Percentiles rank a stretch among this genome's conserved stretches.
These are phyloP conservation scores for Bedellia somnulentella DNA, from an alignment of 2,888 invertebrate genomes.

Conservation along the genomic window DNA sequence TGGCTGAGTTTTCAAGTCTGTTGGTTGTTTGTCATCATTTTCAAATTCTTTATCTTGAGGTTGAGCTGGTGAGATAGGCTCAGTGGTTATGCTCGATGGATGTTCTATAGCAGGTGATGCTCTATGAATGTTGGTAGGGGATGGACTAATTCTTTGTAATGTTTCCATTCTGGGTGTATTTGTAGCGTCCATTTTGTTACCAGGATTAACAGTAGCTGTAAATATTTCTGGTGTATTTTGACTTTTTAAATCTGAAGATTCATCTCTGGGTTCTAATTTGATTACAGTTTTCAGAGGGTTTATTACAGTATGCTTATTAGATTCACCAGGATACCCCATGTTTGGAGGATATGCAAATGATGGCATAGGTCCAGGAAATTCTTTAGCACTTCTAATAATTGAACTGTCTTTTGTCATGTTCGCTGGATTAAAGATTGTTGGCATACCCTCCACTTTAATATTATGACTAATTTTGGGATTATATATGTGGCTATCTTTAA, in stretches of 20 bases:
- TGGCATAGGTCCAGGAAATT: constrained; percentile 38
- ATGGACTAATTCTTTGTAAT: constrained; percentile 46
- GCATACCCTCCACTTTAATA: constrained; percentile 47
- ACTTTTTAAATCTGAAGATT: constrained; percentile 42
- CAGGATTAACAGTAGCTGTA: constrained; percentile 47
- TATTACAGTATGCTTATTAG: constrained; percentile 41
- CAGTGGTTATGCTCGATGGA: constrained; percentile 33
- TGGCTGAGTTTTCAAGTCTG: constrained; percentile 45
- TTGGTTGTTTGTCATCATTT: constrained; percentile 47
- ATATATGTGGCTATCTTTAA: constrained; percentile 47
- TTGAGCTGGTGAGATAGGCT: constrained; percentile 47
- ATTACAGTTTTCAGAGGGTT: constrained; percentile 55
- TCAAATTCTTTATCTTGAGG: constrained; percentile 49
- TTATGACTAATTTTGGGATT: constrained; percentile 42
- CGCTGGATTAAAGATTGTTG: constrained; percentile 43
- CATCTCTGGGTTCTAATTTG: constrained; percentile 54
- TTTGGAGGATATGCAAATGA: constrained; percentile 37
- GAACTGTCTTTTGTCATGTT: constrained; percentile 46
- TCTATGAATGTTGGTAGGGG: constrained; percentile 37
- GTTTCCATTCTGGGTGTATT: constrained; percentile 40
- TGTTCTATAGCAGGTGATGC: constrained; percentile 48
- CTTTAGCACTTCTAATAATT: constrained; percentile 45
- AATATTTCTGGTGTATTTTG: constrained; percentile 52
- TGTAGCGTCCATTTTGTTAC: constrained; percentile 43
- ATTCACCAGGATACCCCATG: constrained; percentile 38